These are phyloP conservation scores for Perizoma flavofasciatum DNA, from an alignment of 2,888 invertebrate species.

Conservation along the genomic window DNA sequence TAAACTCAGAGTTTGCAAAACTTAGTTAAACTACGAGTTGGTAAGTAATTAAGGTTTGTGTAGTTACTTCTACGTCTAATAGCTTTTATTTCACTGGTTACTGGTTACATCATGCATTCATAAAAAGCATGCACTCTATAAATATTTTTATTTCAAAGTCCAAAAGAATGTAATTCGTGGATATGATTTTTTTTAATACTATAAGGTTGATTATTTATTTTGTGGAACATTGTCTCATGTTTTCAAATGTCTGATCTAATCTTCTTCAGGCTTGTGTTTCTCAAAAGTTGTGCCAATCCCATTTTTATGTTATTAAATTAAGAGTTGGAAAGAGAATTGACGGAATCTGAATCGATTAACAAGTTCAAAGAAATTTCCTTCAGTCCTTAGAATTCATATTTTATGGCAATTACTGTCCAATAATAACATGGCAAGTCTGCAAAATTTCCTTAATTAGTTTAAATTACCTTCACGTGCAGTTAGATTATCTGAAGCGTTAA, in stretches of 20 bases:
- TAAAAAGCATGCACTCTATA: constrained; percentile 23
- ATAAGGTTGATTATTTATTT: no score
- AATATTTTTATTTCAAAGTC: constrained; percentile 17
- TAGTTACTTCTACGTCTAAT: constrained; percentile 8
- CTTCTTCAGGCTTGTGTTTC: no score
- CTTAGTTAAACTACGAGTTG: constrained; percentile 15
- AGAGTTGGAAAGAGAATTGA: no score
- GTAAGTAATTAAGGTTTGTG: constrained; percentile 12
- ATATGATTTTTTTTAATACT: no score
- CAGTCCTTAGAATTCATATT: no score
- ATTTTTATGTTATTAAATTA: no score
- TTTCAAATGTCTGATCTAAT: no score
- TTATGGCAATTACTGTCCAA: no score
- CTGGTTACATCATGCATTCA: constrained; percentile 25
- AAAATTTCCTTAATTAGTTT: constrained; percentile 32
- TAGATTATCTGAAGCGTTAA: constrained; percentile 36
- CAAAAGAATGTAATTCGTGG: background rate
- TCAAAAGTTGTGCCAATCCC: no score
- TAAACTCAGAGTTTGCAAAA: constrained; percentile 15
- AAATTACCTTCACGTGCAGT: constrained; percentile 35
- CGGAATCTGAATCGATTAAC: no score
- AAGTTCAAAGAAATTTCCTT: no score
- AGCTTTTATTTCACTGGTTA: constrained; percentile 23
- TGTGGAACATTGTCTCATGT: no score
- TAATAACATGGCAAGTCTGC: background rate